Evolutionary conservation across 2,113 vertebrate species (phyloP), one percentile per base, ranked within the genome.

Genomic region (Panthera uncia): DNA sequence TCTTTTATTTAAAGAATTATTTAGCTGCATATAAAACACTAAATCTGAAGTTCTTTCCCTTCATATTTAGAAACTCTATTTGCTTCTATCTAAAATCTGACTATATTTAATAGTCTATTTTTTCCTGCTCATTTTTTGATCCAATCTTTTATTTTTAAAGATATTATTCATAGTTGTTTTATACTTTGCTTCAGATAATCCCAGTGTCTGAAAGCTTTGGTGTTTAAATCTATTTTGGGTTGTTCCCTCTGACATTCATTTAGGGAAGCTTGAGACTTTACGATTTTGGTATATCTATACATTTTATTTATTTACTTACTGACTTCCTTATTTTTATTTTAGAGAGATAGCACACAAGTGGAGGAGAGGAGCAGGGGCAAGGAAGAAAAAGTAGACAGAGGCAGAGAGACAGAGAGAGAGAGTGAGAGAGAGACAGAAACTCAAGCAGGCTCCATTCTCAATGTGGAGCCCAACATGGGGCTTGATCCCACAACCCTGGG

Each of bases 91-190:
- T 66, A 48, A 76, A 33, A 55, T 80, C 50, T 86, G 41, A 76
- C 73, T 81, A 19, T 91, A 66, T 83, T 71, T 79, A 89, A 45
- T 36, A 69, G 52, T 71, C 82, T 89, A 45, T 65, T 71, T 90
- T 91, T 85, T 95, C 55, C 80, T 79, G 79, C 14, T 89, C 13
- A 71, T 88, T 83, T 90, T 85, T 78, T 78, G 9, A 94, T 52
- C 23, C 25, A 52, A 82, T 25, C 19, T 93, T 88, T 80, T 94
- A 65, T 41, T 93, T 96, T 96, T 82, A 57, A 92, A 61, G 33
- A 89, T 50, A 80, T 83, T 85, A 55, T 68, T 91, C n/a, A 73
- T 61, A 55, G 48, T 52, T 55, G 48, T 69, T 79, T 41, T 45
- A 33, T 65, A 29, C 14, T 76, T 82, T 66, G 19, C 68, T 93